Percentiles rank a stretch among this genome's conserved stretches.
Evolutionary conservation across 2,113 vertebrate species (phyloP).

Genomic region (Hippocampus guttulatus): DNA sequence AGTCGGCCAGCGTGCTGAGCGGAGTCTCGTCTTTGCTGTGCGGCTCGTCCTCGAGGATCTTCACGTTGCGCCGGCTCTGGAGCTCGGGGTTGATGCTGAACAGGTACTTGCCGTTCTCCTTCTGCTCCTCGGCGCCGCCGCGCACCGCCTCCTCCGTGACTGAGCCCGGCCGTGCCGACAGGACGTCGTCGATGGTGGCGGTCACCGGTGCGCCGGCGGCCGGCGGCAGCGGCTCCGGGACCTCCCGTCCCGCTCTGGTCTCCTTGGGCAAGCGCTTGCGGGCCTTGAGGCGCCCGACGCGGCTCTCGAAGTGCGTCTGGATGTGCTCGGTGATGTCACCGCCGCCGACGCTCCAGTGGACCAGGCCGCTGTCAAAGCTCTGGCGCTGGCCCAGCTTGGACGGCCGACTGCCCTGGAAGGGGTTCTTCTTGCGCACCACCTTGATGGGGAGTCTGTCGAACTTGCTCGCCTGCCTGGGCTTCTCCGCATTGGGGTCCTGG

Average conservation of each 20-base stretch:
- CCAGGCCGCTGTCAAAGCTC: conserved; percentile 91
- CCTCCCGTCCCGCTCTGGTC: conserved; percentile 67
- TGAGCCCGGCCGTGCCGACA: conserved; percentile 80
- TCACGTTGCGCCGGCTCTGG: conserved; percentile 83
- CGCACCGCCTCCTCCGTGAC: conserved; percentile 77
- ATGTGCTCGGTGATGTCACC: conserved; percentile 98
- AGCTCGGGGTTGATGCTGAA: conserved; percentile 80
- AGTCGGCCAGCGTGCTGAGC: conserved; percentile 88
- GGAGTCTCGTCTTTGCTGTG: conserved; percentile 97
- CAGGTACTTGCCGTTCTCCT: conserved; percentile 82
- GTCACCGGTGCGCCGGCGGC: conserved; percentile 68
- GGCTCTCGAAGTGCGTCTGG: conserved; percentile 97
- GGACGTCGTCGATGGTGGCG: conserved; percentile 86
- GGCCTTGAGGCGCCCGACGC: conserved; percentile 73
- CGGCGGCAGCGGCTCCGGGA: conserved; percentile 20
- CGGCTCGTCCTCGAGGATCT: conserved; percentile 94
- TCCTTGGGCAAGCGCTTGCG: conserved; percentile 68
- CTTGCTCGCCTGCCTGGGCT: conserved; percentile 84
- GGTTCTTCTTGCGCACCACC: conserved; percentile 88
- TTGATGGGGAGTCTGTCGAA: conserved; percentile 96
- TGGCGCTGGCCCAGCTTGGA: conserved; percentile 87
- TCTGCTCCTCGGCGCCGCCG: conserved; percentile 64
- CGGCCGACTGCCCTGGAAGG: conserved; percentile 82
- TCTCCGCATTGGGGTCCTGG: conserved; percentile 72
- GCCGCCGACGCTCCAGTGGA: conserved; percentile 96